Evolutionary conservation across 2,797 vertebrate genomes (phyloP).

Genomic region (Catostomus latipinnis): DNA sequence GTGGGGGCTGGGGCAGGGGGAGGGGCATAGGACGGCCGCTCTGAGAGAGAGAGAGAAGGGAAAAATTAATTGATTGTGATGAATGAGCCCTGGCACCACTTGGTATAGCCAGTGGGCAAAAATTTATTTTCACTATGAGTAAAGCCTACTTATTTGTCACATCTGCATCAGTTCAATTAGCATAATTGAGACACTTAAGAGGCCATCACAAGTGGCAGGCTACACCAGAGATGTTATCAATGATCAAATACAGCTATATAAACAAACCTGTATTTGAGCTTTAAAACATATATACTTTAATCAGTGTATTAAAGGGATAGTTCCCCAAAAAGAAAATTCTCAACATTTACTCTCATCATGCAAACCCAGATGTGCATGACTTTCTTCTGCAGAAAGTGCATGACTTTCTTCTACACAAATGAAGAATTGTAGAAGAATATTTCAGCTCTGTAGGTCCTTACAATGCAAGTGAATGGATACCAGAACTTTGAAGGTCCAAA

Average conservation of each 20-base stretch:
- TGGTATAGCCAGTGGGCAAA: not conserved
- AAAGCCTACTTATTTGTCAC: constrained; percentile 20
- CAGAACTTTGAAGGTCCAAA: no score
- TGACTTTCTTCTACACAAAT: no score
- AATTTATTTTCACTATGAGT: not conserved
- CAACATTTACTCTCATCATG: no score
- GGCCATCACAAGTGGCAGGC: not conserved
- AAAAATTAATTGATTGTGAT: constrained; percentile 14
- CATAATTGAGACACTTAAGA: not conserved
- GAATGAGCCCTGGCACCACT: not conserved
- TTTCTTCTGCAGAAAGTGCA: no score
- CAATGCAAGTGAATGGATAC: no score
- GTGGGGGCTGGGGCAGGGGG: constrained; percentile 95
- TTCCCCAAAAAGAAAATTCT: no score
- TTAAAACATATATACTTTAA: not conserved
- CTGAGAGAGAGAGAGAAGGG: constrained; percentile 72
- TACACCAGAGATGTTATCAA: not conserved
- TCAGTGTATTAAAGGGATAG: no score
- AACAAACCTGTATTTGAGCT: not conserved
- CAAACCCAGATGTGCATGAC: no score
- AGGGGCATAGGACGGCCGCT: constrained; percentile 96
- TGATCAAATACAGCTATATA: constrained; percentile 9
- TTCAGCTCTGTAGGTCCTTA: no score
- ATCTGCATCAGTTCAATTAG: constrained; percentile 1
- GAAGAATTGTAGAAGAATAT: no score